Percentiles rank a stretch among this genome's conserved stretches.
Evolutionary conservation across 2,113 vertebrate genomes (phyloP).

Genomic region (Melanerpes aurifrons): DNA sequence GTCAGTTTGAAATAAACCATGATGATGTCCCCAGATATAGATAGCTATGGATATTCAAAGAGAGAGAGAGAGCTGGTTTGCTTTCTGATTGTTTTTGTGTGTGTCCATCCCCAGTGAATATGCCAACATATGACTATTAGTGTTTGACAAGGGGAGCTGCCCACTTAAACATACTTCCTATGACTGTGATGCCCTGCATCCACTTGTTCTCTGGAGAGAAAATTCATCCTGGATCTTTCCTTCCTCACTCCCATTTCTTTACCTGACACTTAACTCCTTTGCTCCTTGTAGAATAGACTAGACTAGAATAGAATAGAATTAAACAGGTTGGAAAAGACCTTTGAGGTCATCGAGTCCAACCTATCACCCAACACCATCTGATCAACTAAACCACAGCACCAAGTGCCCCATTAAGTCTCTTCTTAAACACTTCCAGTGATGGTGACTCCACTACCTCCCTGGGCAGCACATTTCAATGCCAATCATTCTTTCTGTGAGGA

Average conservation of each 20-base stretch:
- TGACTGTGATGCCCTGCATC: not conserved
- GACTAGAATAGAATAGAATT: too few relatives aligned
- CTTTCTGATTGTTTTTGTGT: not conserved
- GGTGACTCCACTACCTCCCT: too few relatives aligned
- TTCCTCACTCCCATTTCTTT: not conserved
- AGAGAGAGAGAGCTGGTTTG: not conserved
- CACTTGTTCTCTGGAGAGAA: not conserved
- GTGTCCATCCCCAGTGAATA: not conserved
- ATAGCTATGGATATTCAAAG: not conserved
- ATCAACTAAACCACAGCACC: too few relatives aligned
- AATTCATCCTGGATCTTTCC: not conserved
- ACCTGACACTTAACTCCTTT: not conserved
- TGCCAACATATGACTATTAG: conserved; percentile 5
- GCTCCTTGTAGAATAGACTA: not conserved
- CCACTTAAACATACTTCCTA: conserved; percentile 42
- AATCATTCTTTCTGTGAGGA: too few relatives aligned
- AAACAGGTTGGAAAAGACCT: too few relatives aligned
- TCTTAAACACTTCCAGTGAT: too few relatives aligned
- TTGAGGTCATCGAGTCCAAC: too few relatives aligned
- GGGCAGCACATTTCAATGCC: too few relatives aligned
- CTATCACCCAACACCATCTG: too few relatives aligned
- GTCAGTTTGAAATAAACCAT: not conserved
- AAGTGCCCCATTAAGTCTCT: too few relatives aligned
- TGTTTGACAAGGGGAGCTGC: conserved; percentile 6
- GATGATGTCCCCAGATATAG: not conserved